phyloP scores from a whole-genome alignment of 2,888 invertebrate species.

The Mythimna pallens region DNA sequence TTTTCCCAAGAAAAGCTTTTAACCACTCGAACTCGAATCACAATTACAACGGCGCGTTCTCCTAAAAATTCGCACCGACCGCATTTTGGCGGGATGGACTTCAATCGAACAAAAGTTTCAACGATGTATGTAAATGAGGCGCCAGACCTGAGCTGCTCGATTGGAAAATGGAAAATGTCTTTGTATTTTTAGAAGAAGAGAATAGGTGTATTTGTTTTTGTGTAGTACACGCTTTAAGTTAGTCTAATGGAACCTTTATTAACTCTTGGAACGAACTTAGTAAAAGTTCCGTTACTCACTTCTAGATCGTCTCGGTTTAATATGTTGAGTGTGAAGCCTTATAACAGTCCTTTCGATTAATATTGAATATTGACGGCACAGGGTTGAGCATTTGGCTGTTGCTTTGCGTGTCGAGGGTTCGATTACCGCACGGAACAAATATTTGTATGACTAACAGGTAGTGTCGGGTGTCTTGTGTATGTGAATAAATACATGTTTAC shows the following conservation, averaged over 20 bases:
- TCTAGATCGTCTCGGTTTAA: constrained; percentile 1
- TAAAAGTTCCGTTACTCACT: constrained; percentile 11
- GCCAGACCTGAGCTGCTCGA: constrained; percentile 58
- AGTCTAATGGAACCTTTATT: constrained; percentile 34
- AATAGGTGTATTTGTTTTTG: constrained; percentile 59
- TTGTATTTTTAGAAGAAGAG: constrained; percentile 65
- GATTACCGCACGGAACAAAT: too few species aligned
- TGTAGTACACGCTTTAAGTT: constrained; percentile 34
- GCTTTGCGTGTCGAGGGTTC: too few species aligned
- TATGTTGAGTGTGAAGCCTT: constrained; percentile 12
- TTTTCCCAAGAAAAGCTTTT: constrained; percentile 82
- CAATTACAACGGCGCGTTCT: constrained; percentile 77
- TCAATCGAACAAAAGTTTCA: constrained; percentile 75
- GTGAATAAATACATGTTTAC: too few species aligned
- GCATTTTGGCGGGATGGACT: constrained; percentile 71
- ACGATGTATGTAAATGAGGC: constrained; percentile 74
- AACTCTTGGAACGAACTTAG: constrained; percentile 10
- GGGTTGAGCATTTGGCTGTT: too few species aligned
- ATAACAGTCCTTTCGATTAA: constrained; percentile 15
- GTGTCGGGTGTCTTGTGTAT: too few species aligned
- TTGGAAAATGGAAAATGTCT: constrained; percentile 62
- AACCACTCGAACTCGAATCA: constrained; percentile 80
- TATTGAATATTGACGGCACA: too few species aligned
- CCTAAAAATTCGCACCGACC: constrained; percentile 76
- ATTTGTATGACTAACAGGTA: too few species aligned